Base-by-base conservation (phyloP, 2,888 invertebrate genomes). In the Erebia aethiops region DNA sequence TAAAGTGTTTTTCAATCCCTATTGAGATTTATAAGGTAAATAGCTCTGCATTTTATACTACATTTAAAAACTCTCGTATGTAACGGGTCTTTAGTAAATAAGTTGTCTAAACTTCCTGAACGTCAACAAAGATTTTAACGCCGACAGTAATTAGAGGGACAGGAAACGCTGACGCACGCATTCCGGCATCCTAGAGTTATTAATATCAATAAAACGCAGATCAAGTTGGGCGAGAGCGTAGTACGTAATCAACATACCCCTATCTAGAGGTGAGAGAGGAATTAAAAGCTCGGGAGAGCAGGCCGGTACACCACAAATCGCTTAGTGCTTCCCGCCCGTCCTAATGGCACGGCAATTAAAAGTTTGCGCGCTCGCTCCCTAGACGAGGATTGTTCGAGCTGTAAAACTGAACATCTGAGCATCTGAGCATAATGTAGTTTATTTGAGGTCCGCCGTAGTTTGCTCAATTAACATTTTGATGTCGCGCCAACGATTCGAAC, bases 261-360 rank as follows among this genome's bases (percentile, higher is more conserved):
- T 80, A 81, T 78, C 75, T 78, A 81, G 83, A 88, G 90, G 89
- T 89, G 88, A 85, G 88, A 86, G 83, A 85, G 87, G 82, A 90
- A 89, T 89, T 88, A 90, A 90, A 90, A 89, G 81, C 84, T 81
- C 81, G 80, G 76, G 83, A 83, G 83, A 90, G 90, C 87, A 86
- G 90, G 87, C 88, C 88, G 90, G 88, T 91, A 93, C 92, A 92
- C 92, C 93, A 92, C 92, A 92, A 92, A 92, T 91, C 92, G 93
- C 92, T 93, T 92, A 92, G 91, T 89, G 89, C 87, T 87, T 85
- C 82, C 88, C 90, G 86, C 90, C 89, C 88, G 87, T 84, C 86
- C 90, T 93, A 94, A 94, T 93, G 93, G 91, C 93, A 91, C 88
- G 87, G 90, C 94, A 94, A 94, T 94, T 94, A 94, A 94, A 93